Conservation (phyloP, 2,797 vertebrate genomes). For the Scyliorhinus canicula region DNA sequence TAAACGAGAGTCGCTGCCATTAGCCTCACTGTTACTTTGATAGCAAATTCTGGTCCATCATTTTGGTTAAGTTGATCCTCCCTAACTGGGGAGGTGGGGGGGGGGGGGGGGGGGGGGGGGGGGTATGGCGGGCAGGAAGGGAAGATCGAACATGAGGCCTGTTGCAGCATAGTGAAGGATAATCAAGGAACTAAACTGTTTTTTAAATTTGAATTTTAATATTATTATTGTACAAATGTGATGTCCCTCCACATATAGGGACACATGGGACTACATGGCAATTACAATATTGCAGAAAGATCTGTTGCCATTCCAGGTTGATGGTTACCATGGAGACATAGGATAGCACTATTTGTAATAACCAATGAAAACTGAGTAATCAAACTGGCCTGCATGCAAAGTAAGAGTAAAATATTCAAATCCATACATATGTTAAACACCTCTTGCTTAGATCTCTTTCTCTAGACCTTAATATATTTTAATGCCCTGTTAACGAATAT, state of each 20-base stretch:
- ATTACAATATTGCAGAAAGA: not conserved
- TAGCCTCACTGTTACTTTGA: not conserved
- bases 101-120: no score
- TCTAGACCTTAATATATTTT: not conserved
- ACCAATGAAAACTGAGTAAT: not conserved
- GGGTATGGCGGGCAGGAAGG: no score
- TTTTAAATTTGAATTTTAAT: not conserved
- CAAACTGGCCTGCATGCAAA: not conserved
- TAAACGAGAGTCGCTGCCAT: not conserved
- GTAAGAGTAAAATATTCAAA: not conserved
- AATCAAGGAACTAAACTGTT: not conserved
- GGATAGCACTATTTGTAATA: not conserved
- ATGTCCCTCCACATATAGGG: no score
- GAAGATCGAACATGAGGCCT: not conserved
- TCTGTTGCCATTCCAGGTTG: not conserved
- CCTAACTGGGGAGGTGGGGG: not conserved
- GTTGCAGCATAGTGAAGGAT: not conserved
- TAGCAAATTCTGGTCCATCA: not conserved
- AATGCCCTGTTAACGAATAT: not conserved
- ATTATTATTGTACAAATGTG: not conserved
- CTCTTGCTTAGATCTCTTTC: not conserved
- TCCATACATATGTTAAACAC: not conserved
- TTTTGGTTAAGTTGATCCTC: not conserved
- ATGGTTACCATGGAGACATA: not conserved
- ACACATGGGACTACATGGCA: no score